Evolutionary conservation across 2,797 vertebrate species (phyloP), one percentile per base, ranked within the genome.

Genomic region (Molossus molossus): DNA sequence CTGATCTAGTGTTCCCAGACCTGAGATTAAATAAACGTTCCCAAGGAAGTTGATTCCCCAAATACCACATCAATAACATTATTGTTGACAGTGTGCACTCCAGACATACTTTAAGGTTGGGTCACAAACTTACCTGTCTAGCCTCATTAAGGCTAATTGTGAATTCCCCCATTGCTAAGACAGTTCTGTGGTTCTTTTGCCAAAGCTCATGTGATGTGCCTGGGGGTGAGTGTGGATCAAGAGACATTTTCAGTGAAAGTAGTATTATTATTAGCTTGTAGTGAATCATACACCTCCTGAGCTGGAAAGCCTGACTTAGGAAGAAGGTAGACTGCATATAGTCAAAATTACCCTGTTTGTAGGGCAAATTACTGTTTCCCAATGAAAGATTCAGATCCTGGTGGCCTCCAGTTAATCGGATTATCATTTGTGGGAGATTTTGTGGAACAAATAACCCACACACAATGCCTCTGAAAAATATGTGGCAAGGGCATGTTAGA

Each of bases 1-100:
- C 50, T 65, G 6, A 37, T 50, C 25, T 48, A 2, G 14, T 65
- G 9, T 7, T 58, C 14, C 5, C 20, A 85, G 15, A 1, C 4
- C n/a, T 83, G 33, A 76, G 12, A 70, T 50, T 81, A 60, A 85
- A 79, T 73, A 89, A 90, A 25, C 29, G 50, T 90, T 76, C 25
- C 55, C 1, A 21, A n/a, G 20, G 21, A 80, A 37, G 8, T 6
- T 73, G 83, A 81, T n/a, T 12, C 23, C 40, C 58, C 60, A 77
- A 55, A 65, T 27, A 17, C 57, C 33, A 55, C 37, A 79, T 65
- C n/a, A 65, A 40, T 79, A 67, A 27, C 40, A 72, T 65, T 40
- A 65, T 84, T 81, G 73, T 90, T 84, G 70, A 62, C 20, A 55
- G 3, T 76, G 18, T 27, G 4, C n/a, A 18, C 75, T 90, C 25